A percentile compares a stretch with the other conserved stretches of the same genome.
Evolutionary conservation across 2,888 invertebrate genomes (phyloP).

Genomic region (Cryptophagus acutangulus): DNA sequence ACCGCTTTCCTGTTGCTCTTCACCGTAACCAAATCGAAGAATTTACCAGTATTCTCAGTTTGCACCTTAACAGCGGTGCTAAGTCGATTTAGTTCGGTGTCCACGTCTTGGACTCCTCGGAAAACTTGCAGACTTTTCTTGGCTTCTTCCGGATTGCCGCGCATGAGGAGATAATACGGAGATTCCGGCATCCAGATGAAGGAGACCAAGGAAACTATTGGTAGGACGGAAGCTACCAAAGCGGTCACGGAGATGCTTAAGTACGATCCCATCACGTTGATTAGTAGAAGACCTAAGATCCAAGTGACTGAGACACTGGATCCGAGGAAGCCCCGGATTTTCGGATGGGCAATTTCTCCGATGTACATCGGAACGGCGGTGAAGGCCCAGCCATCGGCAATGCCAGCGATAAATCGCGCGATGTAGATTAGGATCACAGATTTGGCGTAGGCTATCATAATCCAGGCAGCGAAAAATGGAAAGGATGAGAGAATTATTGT

Average conservation of each 20-base stretch:
- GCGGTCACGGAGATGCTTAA: constrained; percentile 51
- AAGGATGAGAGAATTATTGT: constrained; percentile 55
- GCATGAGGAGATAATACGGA: constrained; percentile 51
- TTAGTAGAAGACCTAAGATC: constrained; percentile 53
- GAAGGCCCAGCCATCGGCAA: constrained; percentile 50
- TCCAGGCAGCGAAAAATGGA: constrained; percentile 60
- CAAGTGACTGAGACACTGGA: constrained; percentile 55
- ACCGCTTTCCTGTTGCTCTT: constrained; percentile 60
- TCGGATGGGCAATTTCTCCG: constrained; percentile 57
- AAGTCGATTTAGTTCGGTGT: constrained; percentile 43
- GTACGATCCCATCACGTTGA: constrained; percentile 49
- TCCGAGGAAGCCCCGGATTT: constrained; percentile 54
- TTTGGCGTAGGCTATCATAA: constrained; percentile 56
- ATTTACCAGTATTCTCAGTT: constrained; percentile 52
- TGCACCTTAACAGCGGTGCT: constrained; percentile 38
- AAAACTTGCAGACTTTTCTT: constrained; percentile 49
- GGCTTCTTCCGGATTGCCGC: constrained; percentile 48
- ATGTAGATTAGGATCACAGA: constrained; percentile 55
- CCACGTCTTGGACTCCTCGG: constrained; percentile 50
- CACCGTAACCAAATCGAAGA: constrained; percentile 54
- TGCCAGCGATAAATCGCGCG: constrained; percentile 55
- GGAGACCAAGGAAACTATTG: constrained; percentile 47
- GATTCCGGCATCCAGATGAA: constrained; percentile 57
- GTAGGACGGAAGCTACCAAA: constrained; percentile 47
- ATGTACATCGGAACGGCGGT: constrained; percentile 55